A percentile compares a stretch with the other conserved stretches of the same genome.
Conservation (phyloP, 2,113 vertebrate species). For the Dipodomys ordii region DNA sequence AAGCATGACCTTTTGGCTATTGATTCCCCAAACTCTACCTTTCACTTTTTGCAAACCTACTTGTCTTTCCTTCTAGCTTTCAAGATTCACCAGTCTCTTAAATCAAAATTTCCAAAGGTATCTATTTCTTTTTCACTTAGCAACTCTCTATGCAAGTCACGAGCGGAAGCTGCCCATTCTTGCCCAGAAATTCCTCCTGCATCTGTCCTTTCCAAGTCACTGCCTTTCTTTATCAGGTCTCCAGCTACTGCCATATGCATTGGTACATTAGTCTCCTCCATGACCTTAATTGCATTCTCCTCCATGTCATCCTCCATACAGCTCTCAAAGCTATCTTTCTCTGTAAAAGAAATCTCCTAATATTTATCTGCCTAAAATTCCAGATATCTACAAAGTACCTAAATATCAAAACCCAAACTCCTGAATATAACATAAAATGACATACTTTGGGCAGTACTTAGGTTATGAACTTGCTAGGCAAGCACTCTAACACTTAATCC, state of each 20-base stretch:
- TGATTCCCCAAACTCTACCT: background rate
- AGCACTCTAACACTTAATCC: no score
- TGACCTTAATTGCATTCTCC: background rate
- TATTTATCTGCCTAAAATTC: background rate
- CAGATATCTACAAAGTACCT: background rate
- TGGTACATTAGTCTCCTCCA: background rate
- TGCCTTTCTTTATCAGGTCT: background rate
- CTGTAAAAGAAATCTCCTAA: background rate
- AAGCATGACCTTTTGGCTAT: background rate
- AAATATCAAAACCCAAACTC: conserved; percentile 3
- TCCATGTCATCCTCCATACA: background rate
- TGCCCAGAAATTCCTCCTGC: background rate
- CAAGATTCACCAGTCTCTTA: background rate
- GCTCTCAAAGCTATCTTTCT: background rate
- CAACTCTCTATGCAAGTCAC: background rate
- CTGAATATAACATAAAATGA: background rate
- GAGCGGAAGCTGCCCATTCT: background rate
- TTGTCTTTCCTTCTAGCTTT: background rate
- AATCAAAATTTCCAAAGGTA: conserved; percentile 12
- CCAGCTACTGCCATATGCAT: background rate
- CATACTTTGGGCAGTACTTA: no score
- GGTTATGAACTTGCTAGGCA: no score
- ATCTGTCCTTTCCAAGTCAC: background rate
- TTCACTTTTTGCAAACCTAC: background rate
- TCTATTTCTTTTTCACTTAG: background rate